A percentile compares a stretch with the other conserved stretches of the same genome.
phyloP scores from a whole-genome alignment of 1,140 invertebrate species.

The Antheraea mylitta region DNA sequence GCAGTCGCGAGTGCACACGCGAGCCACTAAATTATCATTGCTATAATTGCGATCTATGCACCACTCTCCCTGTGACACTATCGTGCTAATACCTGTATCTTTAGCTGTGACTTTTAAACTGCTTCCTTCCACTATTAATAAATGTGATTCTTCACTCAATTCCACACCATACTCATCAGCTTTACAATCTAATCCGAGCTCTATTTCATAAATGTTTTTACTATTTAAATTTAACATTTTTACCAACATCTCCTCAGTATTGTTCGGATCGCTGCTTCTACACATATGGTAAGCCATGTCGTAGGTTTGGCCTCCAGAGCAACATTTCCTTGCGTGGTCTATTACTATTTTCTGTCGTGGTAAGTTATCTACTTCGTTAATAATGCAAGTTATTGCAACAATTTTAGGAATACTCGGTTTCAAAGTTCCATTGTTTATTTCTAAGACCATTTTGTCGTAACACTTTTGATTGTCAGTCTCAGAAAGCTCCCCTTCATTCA shows the following conservation, averaged over 20 bases:
- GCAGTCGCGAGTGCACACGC: slow-evolving; percentile 56
- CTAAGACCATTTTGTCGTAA: slow-evolving; percentile 52
- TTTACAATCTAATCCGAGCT: slow-evolving; percentile 53
- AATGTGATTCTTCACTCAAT: slow-evolving; percentile 39
- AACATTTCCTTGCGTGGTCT: slow-evolving; percentile 56
- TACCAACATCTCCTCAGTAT: slow-evolving; percentile 34
- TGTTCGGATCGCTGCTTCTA: slow-evolving; percentile 26
- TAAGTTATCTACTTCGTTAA: slow-evolving; percentile 31
- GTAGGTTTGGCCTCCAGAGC: slow-evolving; percentile 47
- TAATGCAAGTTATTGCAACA: slow-evolving; percentile 50
- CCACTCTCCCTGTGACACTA: slow-evolving; percentile 51
- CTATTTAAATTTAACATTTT: slow-evolving; percentile 30
- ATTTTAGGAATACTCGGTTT: slow-evolving; percentile 54
- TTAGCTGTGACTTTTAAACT: slow-evolving; percentile 35
- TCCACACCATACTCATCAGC: slow-evolving; percentile 52
- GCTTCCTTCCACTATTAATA: slow-evolving; percentile 38
- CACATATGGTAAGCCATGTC: slow-evolving; percentile 46
- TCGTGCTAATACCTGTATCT: slow-evolving; percentile 23
- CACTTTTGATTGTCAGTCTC: slow-evolving; percentile 36
- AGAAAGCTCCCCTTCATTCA: slow-evolving; percentile 28
- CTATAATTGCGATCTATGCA: slow-evolving; percentile 57
- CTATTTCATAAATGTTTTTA: slow-evolving; percentile 48
- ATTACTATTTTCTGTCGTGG: slow-evolving; percentile 32
- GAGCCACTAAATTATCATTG: slow-evolving; percentile 39
- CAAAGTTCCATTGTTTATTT: slow-evolving; percentile 46